These are phyloP conservation scores for Etheostoma cragini DNA, from an alignment of 2,113 vertebrate species.

Conservation along the genomic window DNA sequence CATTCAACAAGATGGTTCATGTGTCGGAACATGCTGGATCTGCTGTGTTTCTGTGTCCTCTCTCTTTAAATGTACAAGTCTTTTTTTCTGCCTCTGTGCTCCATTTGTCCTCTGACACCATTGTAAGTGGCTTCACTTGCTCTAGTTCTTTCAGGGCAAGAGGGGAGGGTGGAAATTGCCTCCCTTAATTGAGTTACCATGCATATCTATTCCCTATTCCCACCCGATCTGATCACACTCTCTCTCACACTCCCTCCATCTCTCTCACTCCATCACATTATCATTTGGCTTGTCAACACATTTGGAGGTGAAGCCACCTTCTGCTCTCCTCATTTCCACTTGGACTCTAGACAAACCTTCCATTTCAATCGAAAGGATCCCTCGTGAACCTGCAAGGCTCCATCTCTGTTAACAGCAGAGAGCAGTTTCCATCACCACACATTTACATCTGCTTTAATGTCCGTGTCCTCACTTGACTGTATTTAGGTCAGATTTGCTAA, in stretches of 20 bases:
- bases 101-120: conserved; percentile 76
- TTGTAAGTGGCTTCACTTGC: conserved; percentile 67
- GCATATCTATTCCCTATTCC: conserved; percentile 69
- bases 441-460: background rate
- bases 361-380: conserved; percentile 1
- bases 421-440: background rate
- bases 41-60: conserved; percentile 12
- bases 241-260: conserved; percentile 7
- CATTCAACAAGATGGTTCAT: background rate
- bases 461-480: background rate
- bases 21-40: conserved; percentile 1
- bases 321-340: conserved; percentile 50
- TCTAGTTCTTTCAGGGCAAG: conserved; percentile 69
- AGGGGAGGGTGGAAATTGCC: conserved; percentile 69
- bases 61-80: conserved; percentile 20
- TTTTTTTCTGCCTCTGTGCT: conserved; percentile 41
- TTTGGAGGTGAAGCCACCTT: conserved; percentile 51
- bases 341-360: conserved; percentile 10
- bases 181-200: conserved; percentile 81
- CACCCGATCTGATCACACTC: conserved; percentile 38
- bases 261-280: conserved; percentile 41
- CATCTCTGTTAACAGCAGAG: background rate
- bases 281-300: conserved; percentile 63
- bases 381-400: background rate
- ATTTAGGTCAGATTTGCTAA: background rate